Evolutionary conservation across 2,797 vertebrate genomes (phyloP), one percentile per base, ranked within the genome.

Genomic region (Esox lucius): DNA sequence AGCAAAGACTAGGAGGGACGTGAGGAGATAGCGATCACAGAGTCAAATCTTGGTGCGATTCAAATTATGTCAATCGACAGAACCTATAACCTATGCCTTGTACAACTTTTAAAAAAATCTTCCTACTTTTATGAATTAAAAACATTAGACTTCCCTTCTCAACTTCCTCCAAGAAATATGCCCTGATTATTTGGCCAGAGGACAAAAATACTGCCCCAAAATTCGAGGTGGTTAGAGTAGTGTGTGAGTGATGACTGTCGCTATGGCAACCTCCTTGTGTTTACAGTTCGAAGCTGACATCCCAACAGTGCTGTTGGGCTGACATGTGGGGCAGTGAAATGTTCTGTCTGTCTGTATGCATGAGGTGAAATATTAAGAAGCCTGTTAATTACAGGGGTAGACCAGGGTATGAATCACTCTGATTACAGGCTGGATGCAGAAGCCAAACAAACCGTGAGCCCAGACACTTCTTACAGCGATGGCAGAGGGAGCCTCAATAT

Each of bases 291-390:
- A 88, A 87, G 81, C 81, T 86, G 80, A 86, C 84, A 82, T 89
- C 86, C 86, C 84, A 88, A 83, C 86, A 87, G 84, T 84, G 84
- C 86, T 76, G 81, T 87, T 88, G 71, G 87, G 82, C 85, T 88
- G 87, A 90, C 93, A 90, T 91, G 90, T 86, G 80, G 85, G 81
- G 83, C 86, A 89, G 89, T 90, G 74, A 88, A 91, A 88, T 85
- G 91, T 87, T 89, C 80, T 86, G 88, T 86, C 87, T 85, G 85
- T 87, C 16, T 86, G 88, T 87, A 87, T 85, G 85, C 88, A 90
- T 80, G 88, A 91, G 88, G 84, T 91, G 86, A 92, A 86, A 90
- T 93, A 93, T 92, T 93, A 93, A 88, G 83, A 92, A 86, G 85
- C 84, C 87, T 85, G 81, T 85, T 92, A 90, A 93, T 91, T 91